phyloP scores from a whole-genome alignment of 2,113 vertebrate species.

The Cynopterus brachyotis region DNA sequence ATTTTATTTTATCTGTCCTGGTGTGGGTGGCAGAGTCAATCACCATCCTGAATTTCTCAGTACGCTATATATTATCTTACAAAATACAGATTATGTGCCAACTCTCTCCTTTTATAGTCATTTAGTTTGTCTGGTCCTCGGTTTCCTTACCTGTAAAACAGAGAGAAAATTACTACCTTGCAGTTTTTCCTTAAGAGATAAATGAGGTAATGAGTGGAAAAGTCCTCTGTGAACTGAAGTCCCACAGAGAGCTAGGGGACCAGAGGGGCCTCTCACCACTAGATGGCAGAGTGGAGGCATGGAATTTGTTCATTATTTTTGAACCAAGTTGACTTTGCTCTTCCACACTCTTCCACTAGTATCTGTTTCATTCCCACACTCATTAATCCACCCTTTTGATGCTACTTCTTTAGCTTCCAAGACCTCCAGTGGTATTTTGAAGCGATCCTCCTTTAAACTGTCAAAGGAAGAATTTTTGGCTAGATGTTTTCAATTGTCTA shows the following conservation, averaged over 20 bases:
- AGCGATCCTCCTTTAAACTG: neutral
- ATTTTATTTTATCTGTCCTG: neutral
- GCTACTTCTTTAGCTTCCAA: neutral
- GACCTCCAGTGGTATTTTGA: neutral
- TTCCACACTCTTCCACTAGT: neutral
- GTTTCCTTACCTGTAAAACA: neutral
- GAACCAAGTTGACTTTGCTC: neutral
- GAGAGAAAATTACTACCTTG: neutral
- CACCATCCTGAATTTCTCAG: neutral
- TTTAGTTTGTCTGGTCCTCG: neutral
- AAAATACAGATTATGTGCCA: neutral
- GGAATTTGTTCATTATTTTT: neutral
- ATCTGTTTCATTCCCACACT: neutral
- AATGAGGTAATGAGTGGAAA: neutral
- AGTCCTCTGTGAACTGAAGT: neutral
- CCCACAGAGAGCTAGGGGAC: fast-evolving
- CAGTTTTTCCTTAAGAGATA: neutral
- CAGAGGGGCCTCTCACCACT: neutral
- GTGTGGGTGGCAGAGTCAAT: neutral
- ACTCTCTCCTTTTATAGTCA: neutral
- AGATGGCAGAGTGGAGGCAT: constrained; percentile 2
- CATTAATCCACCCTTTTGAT: neutral
- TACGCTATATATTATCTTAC: neutral
- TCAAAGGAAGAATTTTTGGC: neutral
- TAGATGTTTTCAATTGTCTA: neutral